Percentiles rank a stretch among this genome's conserved stretches.
These are phyloP conservation scores for Rhipidura dahli DNA, from an alignment of 2,113 vertebrate species.

Conservation along the genomic window DNA sequence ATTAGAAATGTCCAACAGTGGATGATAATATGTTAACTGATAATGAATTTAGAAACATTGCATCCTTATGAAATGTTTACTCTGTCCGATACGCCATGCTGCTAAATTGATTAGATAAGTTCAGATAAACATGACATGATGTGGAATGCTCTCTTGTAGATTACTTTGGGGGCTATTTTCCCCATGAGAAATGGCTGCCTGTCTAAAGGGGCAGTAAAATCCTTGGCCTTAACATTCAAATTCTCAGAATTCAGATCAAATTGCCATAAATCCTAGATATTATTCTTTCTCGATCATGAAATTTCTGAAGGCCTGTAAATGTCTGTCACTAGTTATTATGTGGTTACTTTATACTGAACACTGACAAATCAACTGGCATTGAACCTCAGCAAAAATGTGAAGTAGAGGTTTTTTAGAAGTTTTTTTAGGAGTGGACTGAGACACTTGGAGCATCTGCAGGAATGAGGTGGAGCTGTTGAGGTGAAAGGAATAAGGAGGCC, in stretches of 20 bases:
- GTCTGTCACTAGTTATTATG: neutral
- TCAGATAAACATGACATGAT: neutral
- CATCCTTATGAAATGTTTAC: neutral
- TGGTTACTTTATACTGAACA: neutral
- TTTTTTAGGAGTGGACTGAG: neutral
- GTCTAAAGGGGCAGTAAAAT: neutral
- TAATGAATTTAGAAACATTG: neutral
- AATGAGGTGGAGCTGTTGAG: neutral
- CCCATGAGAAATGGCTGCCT: fast-evolving
- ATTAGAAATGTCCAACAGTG: neutral
- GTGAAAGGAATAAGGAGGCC: neutral
- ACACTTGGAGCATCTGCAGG: neutral
- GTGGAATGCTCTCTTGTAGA: neutral
- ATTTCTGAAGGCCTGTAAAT: neutral
- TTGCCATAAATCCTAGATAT: neutral
- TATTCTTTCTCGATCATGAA: neutral
- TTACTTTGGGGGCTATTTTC: neutral
- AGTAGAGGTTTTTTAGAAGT: neutral
- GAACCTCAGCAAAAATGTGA: neutral
- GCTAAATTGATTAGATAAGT: neutral
- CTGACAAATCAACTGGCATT: neutral
- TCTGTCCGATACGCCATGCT: neutral
- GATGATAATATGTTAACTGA: neutral
- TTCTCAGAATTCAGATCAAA: neutral
- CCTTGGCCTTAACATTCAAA: neutral